Base-by-base conservation (phyloP, 2,888 invertebrate genomes). In the Pecten maximus region DNA sequence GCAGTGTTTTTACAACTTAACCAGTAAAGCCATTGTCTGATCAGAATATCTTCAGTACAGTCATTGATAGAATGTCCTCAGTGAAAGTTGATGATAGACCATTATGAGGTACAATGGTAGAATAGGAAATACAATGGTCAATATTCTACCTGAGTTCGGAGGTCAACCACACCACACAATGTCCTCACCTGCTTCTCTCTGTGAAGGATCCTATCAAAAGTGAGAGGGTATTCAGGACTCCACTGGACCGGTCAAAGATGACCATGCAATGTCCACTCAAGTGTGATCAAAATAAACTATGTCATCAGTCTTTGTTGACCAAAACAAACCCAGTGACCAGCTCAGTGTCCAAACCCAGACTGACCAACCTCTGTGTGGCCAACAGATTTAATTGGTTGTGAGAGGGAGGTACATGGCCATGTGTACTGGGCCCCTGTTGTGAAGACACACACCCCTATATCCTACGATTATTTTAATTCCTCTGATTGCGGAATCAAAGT, bases 221-320 rank as follows among this genome's bases (percentile, higher is more conserved):
- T 35, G 74, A 74, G 35, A 74, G 35, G 74, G 74, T 28, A 74
- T 28, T 74, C 74, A 74, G 74, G 35, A 74, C 74, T 74, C 35
- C 12, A 74, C 28, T 74, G 74, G 74, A 74, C 74, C 35, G 74
- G 74, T 74, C 74, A 74, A 28, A 10, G 74, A 74, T 74, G 74
- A 74, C 74, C 74, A 74, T 74, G 74, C 74, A 74, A 74, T 35
- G 74, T 74, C 74, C 74, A 35, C 74, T 74, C 74, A 74, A 35
- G 35, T 74, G 74, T 74, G 74, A 74, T 74, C 35, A 74, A 74
- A 74, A 74, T 74, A 10, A 74, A 74, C 74, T 74, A 35, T 74
- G 74, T 74, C 74, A 74, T 35, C 28, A 28, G 74, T 74, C 74
- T 74, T 74, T 74, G 74, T 74, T 74, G 74, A 74, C 74, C 74